Conservation (phyloP, 2,888 invertebrate genomes). For the Leptarthrus brevirostris region DNA sequence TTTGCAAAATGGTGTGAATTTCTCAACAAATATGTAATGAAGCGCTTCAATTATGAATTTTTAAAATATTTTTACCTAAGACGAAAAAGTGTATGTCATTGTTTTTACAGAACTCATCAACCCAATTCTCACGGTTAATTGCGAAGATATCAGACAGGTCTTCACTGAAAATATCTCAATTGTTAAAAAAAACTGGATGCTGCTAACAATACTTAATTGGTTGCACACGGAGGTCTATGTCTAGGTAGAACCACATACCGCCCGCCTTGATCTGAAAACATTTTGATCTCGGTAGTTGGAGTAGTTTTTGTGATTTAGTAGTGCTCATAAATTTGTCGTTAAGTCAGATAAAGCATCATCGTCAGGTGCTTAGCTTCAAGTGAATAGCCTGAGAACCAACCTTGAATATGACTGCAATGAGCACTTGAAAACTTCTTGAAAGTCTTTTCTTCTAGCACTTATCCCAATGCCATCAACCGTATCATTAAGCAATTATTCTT, state of each 20-base stretch:
- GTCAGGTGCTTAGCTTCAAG: conserved; percentile 21
- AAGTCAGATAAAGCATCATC: conserved; percentile 23
- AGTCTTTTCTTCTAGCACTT: background rate
- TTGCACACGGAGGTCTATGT: conserved; percentile 38
- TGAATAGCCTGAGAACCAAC: conserved; percentile 24
- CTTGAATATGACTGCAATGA: conserved; percentile 7
- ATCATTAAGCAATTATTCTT: conserved; percentile 40
- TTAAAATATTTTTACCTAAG: background rate
- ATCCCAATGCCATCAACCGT: conserved; percentile 27
- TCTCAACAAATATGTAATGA: too few relatives aligned
- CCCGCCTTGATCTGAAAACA: conserved; percentile 38
- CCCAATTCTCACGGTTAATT: conserved; percentile 52
- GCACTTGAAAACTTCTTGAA: conserved; percentile 31
- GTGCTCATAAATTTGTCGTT: conserved; percentile 36
- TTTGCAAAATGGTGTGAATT: too few relatives aligned
- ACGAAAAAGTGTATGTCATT: background rate
- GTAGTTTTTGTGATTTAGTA: conserved; percentile 11
- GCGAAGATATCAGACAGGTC: background rate
- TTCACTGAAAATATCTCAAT: conserved; percentile 13
- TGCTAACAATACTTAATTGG: conserved; percentile 3
- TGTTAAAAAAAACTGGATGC: background rate
- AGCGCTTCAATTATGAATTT: too few relatives aligned
- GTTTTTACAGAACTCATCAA: conserved; percentile 63
- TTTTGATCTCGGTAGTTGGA: conserved; percentile 29
- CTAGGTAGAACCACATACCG: conserved; percentile 4